A percentile compares a stretch with the other conserved stretches of the same genome.
These are phyloP conservation scores for Hydrochoerus hydrochaeris DNA, from an alignment of 2,113 vertebrate genomes.

Conservation along the genomic window DNA sequence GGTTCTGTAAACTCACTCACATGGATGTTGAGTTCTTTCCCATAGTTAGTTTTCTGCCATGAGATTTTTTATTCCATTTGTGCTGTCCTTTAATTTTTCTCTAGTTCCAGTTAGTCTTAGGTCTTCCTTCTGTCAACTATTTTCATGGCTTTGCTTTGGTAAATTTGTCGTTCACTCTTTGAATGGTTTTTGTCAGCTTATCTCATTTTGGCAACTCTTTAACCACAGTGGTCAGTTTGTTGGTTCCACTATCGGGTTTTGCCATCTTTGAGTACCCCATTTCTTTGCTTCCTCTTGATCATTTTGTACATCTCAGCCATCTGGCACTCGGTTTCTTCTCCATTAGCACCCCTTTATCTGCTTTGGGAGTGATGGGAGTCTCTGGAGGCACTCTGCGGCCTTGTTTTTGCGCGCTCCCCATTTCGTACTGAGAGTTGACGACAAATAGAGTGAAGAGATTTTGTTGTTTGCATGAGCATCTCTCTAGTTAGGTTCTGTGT, in stretches of 20 bases:
- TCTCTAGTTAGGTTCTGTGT: background rate
- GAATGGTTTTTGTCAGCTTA: background rate
- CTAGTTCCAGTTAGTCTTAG: background rate
- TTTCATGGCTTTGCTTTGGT: background rate
- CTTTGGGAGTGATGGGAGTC: background rate
- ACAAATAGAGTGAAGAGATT: background rate
- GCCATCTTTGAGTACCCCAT: background rate
- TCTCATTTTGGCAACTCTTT: background rate
- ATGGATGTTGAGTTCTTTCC: background rate
- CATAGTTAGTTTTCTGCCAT: background rate
- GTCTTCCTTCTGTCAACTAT: background rate
- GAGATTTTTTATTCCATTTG: background rate
- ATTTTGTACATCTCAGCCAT: background rate
- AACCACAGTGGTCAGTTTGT: background rate
- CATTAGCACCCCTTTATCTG: background rate
- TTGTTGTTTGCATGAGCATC: background rate
- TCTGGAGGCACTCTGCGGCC: background rate
- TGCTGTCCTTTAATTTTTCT: background rate
- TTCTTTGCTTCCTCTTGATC: background rate
- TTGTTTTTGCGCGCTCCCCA: background rate
- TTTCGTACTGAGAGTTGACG: background rate
- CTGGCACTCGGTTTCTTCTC: background rate
- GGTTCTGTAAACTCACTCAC: background rate
- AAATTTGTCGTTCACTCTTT: background rate
- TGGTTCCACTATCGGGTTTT: background rate